Percentiles rank a stretch among this genome's conserved stretches.
phyloP scores from a whole-genome alignment of 2,797 vertebrate genomes.

The Betta splendens region DNA sequence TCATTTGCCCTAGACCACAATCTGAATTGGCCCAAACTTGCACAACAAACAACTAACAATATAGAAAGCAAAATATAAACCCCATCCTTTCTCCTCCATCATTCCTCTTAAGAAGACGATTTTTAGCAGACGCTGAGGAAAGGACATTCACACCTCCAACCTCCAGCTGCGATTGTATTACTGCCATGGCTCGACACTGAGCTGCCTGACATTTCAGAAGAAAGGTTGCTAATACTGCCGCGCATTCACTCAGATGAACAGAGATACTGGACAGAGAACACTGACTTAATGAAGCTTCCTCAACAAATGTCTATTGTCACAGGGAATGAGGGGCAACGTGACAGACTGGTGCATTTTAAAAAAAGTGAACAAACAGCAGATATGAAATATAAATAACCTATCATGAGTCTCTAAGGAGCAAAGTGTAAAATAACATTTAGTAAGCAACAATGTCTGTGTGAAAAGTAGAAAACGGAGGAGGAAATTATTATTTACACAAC shows the following conservation, averaged over 20 bases:
- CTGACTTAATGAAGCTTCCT: conserved; percentile 23
- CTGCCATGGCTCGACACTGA: conserved; percentile 42
- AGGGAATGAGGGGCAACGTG: conserved; percentile 8
- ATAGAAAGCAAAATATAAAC: not conserved
- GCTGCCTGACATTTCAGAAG: conserved; percentile 66
- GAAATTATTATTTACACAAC: conserved; percentile 63
- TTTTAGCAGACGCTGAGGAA: conserved; percentile 51
- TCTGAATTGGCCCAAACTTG: not conserved
- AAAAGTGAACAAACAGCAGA: conserved; percentile 24
- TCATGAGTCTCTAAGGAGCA: not conserved
- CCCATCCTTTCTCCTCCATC: not conserved
- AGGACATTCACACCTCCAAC: conserved; percentile 34
- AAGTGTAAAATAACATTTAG: conserved; percentile 19
- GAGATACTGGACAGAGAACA: conserved; percentile 18
- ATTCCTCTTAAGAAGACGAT: conserved; percentile 10
- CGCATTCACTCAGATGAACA: conserved; percentile 25
- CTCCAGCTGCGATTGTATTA: conserved; percentile 59
- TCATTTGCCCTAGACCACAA: conserved; percentile 25
- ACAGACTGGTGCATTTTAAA: not conserved
- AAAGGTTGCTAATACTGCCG: conserved; percentile 53
- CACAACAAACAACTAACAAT: not conserved
- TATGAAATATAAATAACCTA: conserved; percentile 11
- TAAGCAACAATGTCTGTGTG: conserved; percentile 41
- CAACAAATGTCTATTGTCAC: conserved; percentile 21
- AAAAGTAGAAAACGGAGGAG: conserved; percentile 26